Base-by-base conservation (phyloP, 1,140 invertebrate species). In the Drosophila elegans region DNA sequence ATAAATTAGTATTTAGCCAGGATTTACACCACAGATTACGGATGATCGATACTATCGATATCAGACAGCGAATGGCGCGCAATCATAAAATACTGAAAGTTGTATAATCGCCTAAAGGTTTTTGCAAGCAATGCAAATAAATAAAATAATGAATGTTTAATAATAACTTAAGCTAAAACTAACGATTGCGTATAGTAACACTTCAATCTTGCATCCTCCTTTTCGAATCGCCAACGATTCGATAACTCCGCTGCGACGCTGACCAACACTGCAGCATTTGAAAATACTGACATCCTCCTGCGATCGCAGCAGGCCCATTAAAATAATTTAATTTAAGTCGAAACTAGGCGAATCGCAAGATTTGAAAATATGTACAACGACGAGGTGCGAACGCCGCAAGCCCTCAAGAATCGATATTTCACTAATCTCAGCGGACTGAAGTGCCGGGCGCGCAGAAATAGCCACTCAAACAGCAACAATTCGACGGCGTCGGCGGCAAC, bases 371-470 rank as follows among this genome's bases (percentile, higher is more conserved):
- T 88, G 83, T 79, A 83, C 60, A 80, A 81, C 29, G 67, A 79
- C 68, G 84, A 89, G 38, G 83, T 76, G 53, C 60, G 80, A n/a
- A 88, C 83, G 6, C 84, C 83, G 2, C 83, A 89, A 55, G 61
- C 84, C 48, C 73, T 89, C 16, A 79, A 66, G 13, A 83, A 52
- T 10, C 52, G 76, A 27, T 89, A 80, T 11, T 74, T 74, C 12
- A 49, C 72, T 1, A 86, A 66, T 25, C 32, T 83, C 3, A 78
- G 63, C 9, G 83, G 78, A 7, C 29, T 88, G 5, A 86, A 83
- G 61, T 57, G 60, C 10, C 55, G 75, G 16, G 51, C 60, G 6
- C 67, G 69, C 36, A 64, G 68, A 2, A 69, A 41, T 32, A 81
- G 38, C 62, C 49, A 34, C 38, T 60, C 54, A 16, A 59, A 32